Evolutionary conservation across 2,797 vertebrate species (phyloP).

Genomic region (Melanotaenia pygmaea): DNA sequence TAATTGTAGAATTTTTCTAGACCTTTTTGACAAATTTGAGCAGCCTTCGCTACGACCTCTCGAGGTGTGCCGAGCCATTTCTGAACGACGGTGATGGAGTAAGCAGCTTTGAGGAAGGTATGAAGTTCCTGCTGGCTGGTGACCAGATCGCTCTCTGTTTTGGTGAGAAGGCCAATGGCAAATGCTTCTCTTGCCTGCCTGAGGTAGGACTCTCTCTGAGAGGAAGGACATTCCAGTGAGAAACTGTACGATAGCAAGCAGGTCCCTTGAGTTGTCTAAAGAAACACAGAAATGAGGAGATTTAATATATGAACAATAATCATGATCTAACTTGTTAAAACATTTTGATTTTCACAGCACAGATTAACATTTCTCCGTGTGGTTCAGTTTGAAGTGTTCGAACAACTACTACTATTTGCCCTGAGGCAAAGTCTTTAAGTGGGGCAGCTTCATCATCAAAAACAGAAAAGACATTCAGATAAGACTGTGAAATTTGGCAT

Average conservation of each 20-base stretch:
- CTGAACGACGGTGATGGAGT: conserved; percentile 85
- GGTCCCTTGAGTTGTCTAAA: conserved; percentile 88
- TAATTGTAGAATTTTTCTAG: conserved; percentile 83
- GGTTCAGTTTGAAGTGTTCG: neutral
- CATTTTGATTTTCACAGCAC: neutral
- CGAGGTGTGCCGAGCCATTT: conserved; percentile 77
- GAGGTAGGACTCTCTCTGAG: conserved; percentile 77
- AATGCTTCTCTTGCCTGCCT: conserved; percentile 88
- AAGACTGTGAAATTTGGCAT: neutral
- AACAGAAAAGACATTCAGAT: neutral
- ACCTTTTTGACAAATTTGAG: conserved; percentile 81
- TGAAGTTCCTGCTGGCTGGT: conserved; percentile 93
- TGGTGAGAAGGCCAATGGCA: conserved; percentile 89
- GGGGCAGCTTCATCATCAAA: fast-evolving
- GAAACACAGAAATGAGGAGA: neutral
- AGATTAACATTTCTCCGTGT: neutral
- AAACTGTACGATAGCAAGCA: conserved; percentile 90
- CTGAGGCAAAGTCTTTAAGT: neutral
- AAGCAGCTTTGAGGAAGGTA: conserved; percentile 90
- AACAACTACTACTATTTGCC: neutral
- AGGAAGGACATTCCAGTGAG: conserved; percentile 80
- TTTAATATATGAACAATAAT: neutral
- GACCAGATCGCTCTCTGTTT: conserved; percentile 71
- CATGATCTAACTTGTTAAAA: neutral
- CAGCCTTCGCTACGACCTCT: conserved; percentile 39